These are phyloP conservation scores for Cephus rjabovi DNA, from an alignment of 2,888 invertebrate species.

Conservation along the genomic window DNA sequence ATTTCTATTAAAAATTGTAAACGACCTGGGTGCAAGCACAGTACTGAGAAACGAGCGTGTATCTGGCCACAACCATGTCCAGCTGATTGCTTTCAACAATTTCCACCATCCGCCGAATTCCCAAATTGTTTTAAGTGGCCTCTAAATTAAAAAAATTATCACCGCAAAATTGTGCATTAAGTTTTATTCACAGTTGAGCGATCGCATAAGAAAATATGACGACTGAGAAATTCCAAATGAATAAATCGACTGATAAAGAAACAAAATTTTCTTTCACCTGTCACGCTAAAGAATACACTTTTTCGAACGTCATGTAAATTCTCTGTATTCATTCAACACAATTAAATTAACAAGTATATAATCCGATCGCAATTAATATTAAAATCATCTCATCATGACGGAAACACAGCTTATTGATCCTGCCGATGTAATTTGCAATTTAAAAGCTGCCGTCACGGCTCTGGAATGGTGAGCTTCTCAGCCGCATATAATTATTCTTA, in stretches of 20 bases:
- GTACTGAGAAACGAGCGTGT: constrained; percentile 5
- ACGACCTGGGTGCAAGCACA: constrained; percentile 15
- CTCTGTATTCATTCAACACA: background rate
- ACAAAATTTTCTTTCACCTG: constrained; percentile 5
- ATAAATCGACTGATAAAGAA: background rate
- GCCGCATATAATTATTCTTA: background rate
- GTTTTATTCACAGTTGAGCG: background rate
- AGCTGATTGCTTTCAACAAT: constrained; percentile 13
- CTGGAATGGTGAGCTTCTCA: constrained; percentile 38
- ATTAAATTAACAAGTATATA: constrained; percentile 3
- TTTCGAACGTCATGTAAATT: constrained; percentile 15
- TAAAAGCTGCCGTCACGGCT: constrained; percentile 34
- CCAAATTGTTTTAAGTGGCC: constrained; percentile 14
- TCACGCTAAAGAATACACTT: constrained; percentile 6
- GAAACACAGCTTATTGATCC: constrained; percentile 25
- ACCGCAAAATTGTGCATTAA: background rate
- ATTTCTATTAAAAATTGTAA: constrained; percentile 15
- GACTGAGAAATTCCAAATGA: too few relatives aligned
- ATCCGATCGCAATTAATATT: too few relatives aligned
- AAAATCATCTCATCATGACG: constrained; percentile 12
- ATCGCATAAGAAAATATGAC: too few relatives aligned
- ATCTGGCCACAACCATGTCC: constrained; percentile 14
- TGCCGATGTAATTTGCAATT: constrained; percentile 30
- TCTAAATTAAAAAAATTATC: background rate
- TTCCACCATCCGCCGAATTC: constrained; percentile 2